Evolutionary conservation across 2,888 invertebrate species (phyloP).

Genomic region (Dasysyrphus albostriatus): DNA sequence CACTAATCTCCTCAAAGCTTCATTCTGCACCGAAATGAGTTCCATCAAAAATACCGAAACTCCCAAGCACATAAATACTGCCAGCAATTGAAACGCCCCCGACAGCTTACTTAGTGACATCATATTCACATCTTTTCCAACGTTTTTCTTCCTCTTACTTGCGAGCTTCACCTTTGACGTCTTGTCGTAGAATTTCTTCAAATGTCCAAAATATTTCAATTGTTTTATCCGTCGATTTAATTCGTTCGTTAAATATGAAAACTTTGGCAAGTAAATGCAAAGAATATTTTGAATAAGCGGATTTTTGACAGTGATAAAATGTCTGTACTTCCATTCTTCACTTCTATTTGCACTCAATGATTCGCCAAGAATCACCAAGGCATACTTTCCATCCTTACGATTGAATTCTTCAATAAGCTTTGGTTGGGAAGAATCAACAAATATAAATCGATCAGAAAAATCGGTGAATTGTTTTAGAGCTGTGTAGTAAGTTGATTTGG

Average conservation of each 20-base stretch:
- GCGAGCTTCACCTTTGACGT: too few relatives aligned
- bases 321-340: not conserved
- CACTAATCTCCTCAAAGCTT: not conserved
- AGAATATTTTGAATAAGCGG: not conserved
- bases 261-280: slow-evolving; percentile 36
- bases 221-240: slow-evolving; percentile 21
- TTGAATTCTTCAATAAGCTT: slow-evolving; percentile 11
- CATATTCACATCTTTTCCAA: not conserved
- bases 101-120: slow-evolving; percentile 8
- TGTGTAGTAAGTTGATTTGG: not conserved
- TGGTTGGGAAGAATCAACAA: not conserved
- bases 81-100: slow-evolving; percentile 28
- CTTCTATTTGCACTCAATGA: not conserved
- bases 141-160: not conserved
- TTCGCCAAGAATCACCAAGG: not conserved
- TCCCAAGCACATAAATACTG: not conserved
- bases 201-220: slow-evolving; percentile 23
- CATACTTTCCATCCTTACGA: slow-evolving; percentile 10
- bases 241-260: slow-evolving; percentile 16
- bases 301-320: not conserved
- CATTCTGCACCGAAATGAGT: not conserved
- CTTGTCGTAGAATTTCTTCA: slow-evolving; percentile 12
- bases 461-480: not conserved
- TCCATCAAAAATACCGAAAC: slow-evolving; percentile 9
- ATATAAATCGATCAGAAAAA: not conserved